Base-by-base conservation (phyloP, 2,797 vertebrate species). In the Cossypha dichroa region DNA sequence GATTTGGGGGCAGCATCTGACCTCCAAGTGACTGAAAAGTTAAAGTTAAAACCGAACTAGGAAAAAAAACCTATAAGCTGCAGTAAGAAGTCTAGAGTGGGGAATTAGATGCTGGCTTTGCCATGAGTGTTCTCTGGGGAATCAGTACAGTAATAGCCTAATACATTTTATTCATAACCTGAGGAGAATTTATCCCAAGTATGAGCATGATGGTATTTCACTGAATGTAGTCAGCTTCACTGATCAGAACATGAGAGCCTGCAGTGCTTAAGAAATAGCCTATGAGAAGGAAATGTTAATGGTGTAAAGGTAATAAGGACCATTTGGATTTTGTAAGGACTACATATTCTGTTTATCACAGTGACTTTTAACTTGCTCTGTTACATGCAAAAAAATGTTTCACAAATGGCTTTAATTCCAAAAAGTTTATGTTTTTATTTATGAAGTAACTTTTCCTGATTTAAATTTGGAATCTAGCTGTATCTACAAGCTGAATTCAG, bases 101-200 rank as follows among this genome's bases (percentile, higher is more conserved):
- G 55, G 60, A 88, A 75, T 75, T 63, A 77, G 23, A 62, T 38
- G 11, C 33, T 60, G 75, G 33, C 26, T 96, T 93, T 88, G 46
- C 58, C 49, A 33, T 38, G 46, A 80, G 6, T 1, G 0, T 66
- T 85, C 43, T 72, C 58, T 68, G 28, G 72, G 46, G 56, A 85
- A 64, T 22, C 11, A 52, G 15, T 64, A 68, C 20, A 46, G 25
- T 59, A 83, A 29, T 29, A 90, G 46, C 36, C 60, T 33, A 77
- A 64, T 59, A 68, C 3, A 62, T 83, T 94, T 85, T 62, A 66
- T 91, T 90, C 33, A 51, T 94, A 80, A 73, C 46, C 58, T 85
- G 87, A 66, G 60, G 56, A 94, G 84, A 94, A 64, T 70, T 92
- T 74, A 81, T 83, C 38, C 75, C 68, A 92, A 87, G 51, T 81